phyloP scores from a whole-genome alignment of 2,113 vertebrate species.

The Dicentrarchus labrax region DNA sequence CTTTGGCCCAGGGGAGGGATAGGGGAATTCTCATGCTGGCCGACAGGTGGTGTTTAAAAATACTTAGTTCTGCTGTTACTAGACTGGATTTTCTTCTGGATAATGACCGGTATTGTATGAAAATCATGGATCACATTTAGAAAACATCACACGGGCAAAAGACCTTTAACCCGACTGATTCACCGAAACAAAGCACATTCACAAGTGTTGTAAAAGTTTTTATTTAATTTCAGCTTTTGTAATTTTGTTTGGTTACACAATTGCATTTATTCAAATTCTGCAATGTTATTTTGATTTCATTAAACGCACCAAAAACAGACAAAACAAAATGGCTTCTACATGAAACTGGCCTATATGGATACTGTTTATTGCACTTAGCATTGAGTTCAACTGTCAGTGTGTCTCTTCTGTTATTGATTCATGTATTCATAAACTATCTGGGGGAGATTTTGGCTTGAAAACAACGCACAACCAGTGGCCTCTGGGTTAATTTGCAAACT shows the following conservation, averaged over 20 bases:
- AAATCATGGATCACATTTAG: neutral
- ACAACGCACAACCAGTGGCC: conserved; percentile 3
- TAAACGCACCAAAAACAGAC: conserved; percentile 10
- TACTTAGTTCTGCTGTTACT: conserved; percentile 62
- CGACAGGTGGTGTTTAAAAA: conserved; percentile 80
- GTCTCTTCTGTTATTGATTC: neutral
- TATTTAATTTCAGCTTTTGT: conserved; percentile 49
- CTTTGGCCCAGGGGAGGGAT: conserved; percentile 30
- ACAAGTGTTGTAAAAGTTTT: conserved; percentile 67
- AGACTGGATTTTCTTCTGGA: conserved; percentile 29
- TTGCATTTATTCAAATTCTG: conserved; percentile 39
- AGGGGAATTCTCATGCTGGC: conserved; percentile 34
- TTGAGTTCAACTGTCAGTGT: neutral
- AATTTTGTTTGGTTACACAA: conserved; percentile 29
- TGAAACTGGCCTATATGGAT: neutral
- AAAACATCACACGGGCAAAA: neutral
- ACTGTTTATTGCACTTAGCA: conserved; percentile 31
- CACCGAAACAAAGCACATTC: neutral
- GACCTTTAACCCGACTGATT: neutral
- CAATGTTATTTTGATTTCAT: neutral
- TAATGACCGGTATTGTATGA: neutral
- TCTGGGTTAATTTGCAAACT: conserved; percentile 45
- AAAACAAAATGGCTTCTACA: conserved; percentile 29
- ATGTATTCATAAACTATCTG: neutral
- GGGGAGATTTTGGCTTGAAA: conserved; percentile 18